phyloP scores from a whole-genome alignment of 2,797 vertebrate genomes.

The Gallirallus australis region DNA sequence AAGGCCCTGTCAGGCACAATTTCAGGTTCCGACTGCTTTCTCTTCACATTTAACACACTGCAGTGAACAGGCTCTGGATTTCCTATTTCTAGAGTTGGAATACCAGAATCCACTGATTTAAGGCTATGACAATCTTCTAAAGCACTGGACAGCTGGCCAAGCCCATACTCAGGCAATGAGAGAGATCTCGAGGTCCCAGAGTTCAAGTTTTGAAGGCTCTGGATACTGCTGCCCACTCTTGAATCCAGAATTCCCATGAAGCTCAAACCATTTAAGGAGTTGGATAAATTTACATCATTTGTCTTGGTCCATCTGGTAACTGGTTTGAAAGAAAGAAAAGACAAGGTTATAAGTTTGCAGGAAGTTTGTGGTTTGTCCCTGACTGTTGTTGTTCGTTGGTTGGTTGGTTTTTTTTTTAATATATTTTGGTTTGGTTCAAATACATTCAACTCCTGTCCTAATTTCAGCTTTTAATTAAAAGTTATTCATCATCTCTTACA shows the following conservation, averaged over 20 bases:
- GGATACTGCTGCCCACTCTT: slow-evolving; percentile 29
- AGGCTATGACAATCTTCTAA: slow-evolving; percentile 84
- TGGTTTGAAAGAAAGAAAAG: slow-evolving; percentile 42
- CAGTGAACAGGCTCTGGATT: slow-evolving; percentile 86
- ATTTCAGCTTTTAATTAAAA: slow-evolving; percentile 12
- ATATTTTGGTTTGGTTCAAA: background rate
- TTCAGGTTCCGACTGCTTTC: slow-evolving; percentile 66
- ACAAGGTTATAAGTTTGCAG: background rate
- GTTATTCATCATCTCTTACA: background rate
- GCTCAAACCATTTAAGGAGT: slow-evolving; percentile 61
- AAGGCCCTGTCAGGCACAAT: slow-evolving; percentile 66
- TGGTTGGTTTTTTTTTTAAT: background rate
- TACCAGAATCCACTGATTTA: slow-evolving; percentile 90
- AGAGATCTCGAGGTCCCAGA: background rate
- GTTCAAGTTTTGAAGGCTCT: slow-evolving; percentile 56
- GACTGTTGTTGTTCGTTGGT: background rate
- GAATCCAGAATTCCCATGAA: slow-evolving; percentile 57
- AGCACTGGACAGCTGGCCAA: slow-evolving; percentile 43
- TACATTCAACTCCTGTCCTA: background rate
- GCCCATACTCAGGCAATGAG: slow-evolving; percentile 63
- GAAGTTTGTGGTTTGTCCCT: background rate
- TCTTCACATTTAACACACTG: slow-evolving; percentile 42
- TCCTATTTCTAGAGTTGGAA: slow-evolving; percentile 92
- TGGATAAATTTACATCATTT: slow-evolving; percentile 66
- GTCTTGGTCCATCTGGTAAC: slow-evolving; percentile 74